A percentile compares a stretch with the other conserved stretches of the same genome.
phyloP scores from a whole-genome alignment of 2,797 vertebrate genomes.

The Sebastes diploproa region DNA sequence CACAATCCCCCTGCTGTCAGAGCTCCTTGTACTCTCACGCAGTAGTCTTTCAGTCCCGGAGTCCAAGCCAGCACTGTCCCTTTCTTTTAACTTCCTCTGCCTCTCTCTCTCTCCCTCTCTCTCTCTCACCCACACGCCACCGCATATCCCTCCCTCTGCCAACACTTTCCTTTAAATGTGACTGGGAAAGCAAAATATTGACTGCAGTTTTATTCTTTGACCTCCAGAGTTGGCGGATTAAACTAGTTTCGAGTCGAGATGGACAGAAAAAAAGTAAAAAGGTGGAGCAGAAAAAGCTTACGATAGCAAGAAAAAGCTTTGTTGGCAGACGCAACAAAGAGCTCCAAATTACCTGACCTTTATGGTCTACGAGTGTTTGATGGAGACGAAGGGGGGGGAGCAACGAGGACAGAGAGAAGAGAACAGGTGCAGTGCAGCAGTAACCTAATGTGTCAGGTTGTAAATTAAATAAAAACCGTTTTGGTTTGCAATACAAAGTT shows the following conservation, averaged over 20 bases:
- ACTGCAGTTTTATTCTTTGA: slow-evolving; percentile 23
- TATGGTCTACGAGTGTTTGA: slow-evolving; percentile 34
- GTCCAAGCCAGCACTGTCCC: slow-evolving; percentile 5
- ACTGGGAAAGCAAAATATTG: slow-evolving; percentile 22
- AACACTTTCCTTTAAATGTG: slow-evolving; percentile 19
- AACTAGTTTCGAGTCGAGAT: slow-evolving; percentile 46
- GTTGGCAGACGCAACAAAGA: slow-evolving; percentile 52
- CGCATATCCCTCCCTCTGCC: background rate
- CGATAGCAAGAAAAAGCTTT: slow-evolving; percentile 35
- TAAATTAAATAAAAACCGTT: background rate
- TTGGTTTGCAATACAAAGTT: background rate
- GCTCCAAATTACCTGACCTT: slow-evolving; percentile 58
- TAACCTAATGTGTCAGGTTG: background rate
- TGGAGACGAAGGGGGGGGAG: background rate
- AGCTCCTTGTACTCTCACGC: slow-evolving; percentile 4
- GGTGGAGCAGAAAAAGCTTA: slow-evolving; percentile 28
- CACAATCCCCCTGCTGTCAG: slow-evolving; percentile 29
- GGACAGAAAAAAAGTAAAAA: slow-evolving; percentile 31
- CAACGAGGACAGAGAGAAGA: background rate
- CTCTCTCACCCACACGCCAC: background rate
- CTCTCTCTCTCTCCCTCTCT: background rate
- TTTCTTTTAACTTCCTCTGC: slow-evolving; percentile 4
- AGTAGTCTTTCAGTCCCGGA: slow-evolving; percentile 19
- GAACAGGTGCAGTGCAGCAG: slow-evolving; percentile 26
- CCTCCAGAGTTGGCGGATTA: slow-evolving; percentile 44